Conservation (phyloP, 2,113 vertebrate species). For the Pteropus alecto region DNA sequence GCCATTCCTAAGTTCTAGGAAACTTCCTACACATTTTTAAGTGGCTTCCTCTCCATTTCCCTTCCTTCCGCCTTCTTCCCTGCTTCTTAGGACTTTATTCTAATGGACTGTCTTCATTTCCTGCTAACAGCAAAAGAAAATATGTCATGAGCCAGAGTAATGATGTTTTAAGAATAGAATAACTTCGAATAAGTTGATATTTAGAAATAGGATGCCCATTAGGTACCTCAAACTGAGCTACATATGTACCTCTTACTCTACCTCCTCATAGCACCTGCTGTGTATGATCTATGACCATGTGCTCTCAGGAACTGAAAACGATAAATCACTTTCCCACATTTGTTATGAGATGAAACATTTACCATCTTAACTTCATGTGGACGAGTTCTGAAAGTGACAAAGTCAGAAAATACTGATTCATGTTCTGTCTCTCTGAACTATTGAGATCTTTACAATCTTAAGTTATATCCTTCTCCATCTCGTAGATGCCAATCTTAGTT, state of each 20-base stretch:
- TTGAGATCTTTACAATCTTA: neutral
- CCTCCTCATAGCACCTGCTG: neutral
- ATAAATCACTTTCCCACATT: neutral
- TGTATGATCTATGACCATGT: neutral
- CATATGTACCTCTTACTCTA: neutral
- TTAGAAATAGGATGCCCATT: neutral
- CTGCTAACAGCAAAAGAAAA: neutral
- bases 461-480: neutral
- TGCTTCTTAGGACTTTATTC: neutral
- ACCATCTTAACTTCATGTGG: neutral
- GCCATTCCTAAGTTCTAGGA: neutral
- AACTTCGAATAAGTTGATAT: neutral
- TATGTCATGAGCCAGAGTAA: neutral
- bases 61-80: constrained; percentile 45
- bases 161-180: neutral
- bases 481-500: neutral
- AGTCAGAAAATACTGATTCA: neutral
- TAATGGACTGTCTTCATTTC: neutral
- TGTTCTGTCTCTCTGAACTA: neutral
- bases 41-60: neutral
- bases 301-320: neutral
- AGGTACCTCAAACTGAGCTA: neutral
- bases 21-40: neutral
- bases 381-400: neutral
- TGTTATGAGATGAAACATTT: neutral